Evolutionary conservation across 2,797 vertebrate genomes (phyloP), one percentile per base, ranked within the genome.

Genomic region (Catharus ustulatus): DNA sequence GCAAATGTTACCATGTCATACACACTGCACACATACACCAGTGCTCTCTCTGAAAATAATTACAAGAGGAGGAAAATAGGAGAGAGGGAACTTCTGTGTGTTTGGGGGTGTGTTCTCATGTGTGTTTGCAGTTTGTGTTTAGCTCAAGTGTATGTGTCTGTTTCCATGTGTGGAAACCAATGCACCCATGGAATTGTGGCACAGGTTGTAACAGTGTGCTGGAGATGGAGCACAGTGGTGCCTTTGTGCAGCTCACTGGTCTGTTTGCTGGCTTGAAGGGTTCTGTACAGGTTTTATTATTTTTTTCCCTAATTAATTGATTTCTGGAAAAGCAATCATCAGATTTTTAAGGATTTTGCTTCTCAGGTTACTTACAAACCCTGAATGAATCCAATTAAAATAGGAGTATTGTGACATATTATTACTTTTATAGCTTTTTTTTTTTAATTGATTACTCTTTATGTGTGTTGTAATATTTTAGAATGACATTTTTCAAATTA

Each of bases 1-100:
- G 58, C 72, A 95, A 93, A 92, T 95, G 78, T 85, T 86, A 68
- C 58, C 2, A 1, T 89, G 78, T 90, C 64, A 43, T 74, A 87
- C 77, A 74, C 13, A 36, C 43, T 6, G 58, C 55, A 63, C 57
- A 8, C 0, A 0, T 68, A 29, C 5, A 27, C 5, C 43, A 51
- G 1, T 30, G 13, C 40, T 62, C 29, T 26, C 59, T 76, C 51
- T 82, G 45, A 58, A 62, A 21, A 30, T 16, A 11, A 6, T 2
- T 7, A 13, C 7, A 26, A n/a, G 27, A 51, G 27, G 49, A 74
- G 48, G 32, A 51, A 59, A 40, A 57, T 6, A 9, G 3, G 45
- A 69, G 54, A 66, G 34, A 36, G 40, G 30, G 13, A 78, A 17
- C 9, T 36, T 58, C 22, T 74, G 17, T 48, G 32, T 61, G 5